These are phyloP conservation scores for Oreochromis tanganicae DNA, from an alignment of 2,113 vertebrate species.

Conservation along the genomic window DNA sequence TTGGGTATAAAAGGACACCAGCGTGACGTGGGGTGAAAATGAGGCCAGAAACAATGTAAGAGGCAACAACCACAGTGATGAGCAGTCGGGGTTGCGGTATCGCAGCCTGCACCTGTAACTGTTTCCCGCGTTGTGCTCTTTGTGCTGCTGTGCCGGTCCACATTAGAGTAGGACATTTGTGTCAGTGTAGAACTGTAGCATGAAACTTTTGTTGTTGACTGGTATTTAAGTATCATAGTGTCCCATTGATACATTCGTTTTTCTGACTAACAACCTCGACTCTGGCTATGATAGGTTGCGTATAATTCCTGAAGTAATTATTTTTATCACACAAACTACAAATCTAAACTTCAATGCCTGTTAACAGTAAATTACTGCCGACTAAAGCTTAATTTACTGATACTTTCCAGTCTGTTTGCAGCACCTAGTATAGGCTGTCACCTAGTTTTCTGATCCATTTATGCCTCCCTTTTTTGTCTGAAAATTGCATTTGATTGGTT, in stretches of 20 bases:
- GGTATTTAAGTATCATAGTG: background rate
- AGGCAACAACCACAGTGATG: background rate
- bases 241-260: background rate
- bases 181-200: background rate
- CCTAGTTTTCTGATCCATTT: background rate
- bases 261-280: background rate
- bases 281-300: background rate
- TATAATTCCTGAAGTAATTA: background rate
- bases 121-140: background rate
- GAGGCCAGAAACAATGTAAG: background rate
- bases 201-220: background rate
- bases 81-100: background rate
- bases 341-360: background rate
- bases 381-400: background rate
- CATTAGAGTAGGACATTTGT: background rate
- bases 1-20: background rate
- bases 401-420: background rate
- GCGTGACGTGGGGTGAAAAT: accelerated
- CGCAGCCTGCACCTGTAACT: background rate
- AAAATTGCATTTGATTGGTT: background rate
- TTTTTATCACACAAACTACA: background rate
- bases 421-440: background rate
- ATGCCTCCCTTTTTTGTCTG: background rate
- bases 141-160: background rate
- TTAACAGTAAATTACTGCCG: background rate